Percentiles rank a stretch among this genome's conserved stretches.
These are phyloP conservation scores for Strix uralensis DNA, from an alignment of 2,113 vertebrate genomes.

Conservation along the genomic window DNA sequence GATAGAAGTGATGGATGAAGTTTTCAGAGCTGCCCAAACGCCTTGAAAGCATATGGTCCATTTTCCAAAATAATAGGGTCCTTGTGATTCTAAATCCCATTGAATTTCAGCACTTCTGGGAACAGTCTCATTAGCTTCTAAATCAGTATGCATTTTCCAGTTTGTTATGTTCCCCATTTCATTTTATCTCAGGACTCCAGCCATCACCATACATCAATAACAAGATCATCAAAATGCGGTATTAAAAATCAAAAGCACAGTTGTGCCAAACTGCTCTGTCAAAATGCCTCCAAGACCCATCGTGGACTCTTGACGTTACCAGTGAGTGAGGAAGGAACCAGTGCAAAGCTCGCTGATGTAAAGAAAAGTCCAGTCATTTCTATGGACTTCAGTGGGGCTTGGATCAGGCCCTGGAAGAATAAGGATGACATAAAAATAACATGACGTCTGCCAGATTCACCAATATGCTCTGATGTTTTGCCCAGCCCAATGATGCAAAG, in stretches of 20 bases:
- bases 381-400: slow-evolving; percentile 39
- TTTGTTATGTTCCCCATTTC: not conserved
- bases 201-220: not conserved
- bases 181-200: not conserved
- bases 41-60: slow-evolving; percentile 40
- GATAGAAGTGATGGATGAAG: slow-evolving; percentile 40
- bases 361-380: slow-evolving; percentile 56
- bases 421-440: slow-evolving; percentile 69
- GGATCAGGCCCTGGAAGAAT: slow-evolving; percentile 56
- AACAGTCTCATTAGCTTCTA: not conserved
- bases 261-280: not conserved
- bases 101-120: slow-evolving; percentile 35
- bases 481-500: slow-evolving; percentile 58
- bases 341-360: slow-evolving; percentile 34
- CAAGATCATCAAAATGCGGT: not conserved
- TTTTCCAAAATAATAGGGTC: slow-evolving; percentile 37
- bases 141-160: not conserved
- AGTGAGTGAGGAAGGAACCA: not conserved
- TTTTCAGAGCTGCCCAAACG: slow-evolving; percentile 33
- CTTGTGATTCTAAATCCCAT: slow-evolving; percentile 28
- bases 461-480: slow-evolving; percentile 69
- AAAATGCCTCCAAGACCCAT: not conserved
- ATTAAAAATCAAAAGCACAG: not conserved
- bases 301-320: not conserved
- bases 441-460: slow-evolving; percentile 63